phyloP scores from a whole-genome alignment of 2,797 vertebrate species.

The Nannoperca australis region DNA sequence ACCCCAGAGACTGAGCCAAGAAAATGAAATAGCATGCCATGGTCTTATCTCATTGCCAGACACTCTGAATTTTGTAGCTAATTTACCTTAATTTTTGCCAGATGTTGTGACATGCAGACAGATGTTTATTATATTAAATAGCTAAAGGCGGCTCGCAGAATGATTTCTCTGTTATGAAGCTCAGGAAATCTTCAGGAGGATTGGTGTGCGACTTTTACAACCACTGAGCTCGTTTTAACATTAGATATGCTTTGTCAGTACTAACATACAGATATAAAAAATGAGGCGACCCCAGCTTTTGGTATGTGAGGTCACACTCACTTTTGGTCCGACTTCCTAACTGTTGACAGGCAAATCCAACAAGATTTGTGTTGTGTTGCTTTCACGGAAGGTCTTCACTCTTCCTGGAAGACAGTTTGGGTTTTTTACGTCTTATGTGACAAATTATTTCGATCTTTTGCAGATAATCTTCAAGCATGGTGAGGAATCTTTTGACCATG shows the following conservation, averaged over 20 bases:
- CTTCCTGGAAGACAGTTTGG: background rate
- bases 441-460: constrained; percentile 33
- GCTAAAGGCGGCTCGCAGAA: constrained; percentile 67
- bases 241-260: constrained; percentile 49
- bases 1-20: constrained; percentile 73
- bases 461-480: constrained; percentile 36
- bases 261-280: constrained; percentile 46
- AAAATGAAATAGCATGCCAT: constrained; percentile 84
- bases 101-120: constrained; percentile 87
- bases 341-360: constrained; percentile 49
- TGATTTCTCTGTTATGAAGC: constrained; percentile 66
- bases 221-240: constrained; percentile 37
- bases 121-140: constrained; percentile 81
- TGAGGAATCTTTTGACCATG: constrained; percentile 37
- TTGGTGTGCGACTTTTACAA: constrained; percentile 55
- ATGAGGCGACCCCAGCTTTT: constrained; percentile 27
- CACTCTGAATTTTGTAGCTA: constrained; percentile 87
- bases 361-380: constrained; percentile 46
- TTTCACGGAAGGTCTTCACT: constrained; percentile 22
- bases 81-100: constrained; percentile 90
- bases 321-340: constrained; percentile 16
- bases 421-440: constrained; percentile 36
- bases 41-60: constrained; percentile 86
- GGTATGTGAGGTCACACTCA: constrained; percentile 46
- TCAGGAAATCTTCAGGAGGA: constrained; percentile 64